Evolutionary conservation across 2,797 vertebrate species (phyloP).

Genomic region (Loris lydekkerianus): DNA sequence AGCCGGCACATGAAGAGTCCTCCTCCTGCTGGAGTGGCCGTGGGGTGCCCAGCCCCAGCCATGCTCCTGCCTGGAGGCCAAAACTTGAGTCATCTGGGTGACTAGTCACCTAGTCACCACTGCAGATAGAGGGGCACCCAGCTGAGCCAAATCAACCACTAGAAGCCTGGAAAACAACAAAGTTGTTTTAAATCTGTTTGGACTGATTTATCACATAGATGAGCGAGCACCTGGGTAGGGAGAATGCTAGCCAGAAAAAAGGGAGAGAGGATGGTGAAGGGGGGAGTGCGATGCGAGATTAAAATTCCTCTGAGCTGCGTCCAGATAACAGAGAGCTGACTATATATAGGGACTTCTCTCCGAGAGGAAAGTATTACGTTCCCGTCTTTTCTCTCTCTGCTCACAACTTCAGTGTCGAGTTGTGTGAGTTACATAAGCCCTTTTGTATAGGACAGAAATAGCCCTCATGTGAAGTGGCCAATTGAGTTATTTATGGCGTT

Average conservation of each 20-base stretch:
- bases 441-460: conserved; percentile 75
- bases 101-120: fast-evolving
- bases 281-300: background rate
- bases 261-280: fast-evolving
- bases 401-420: background rate
- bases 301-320: background rate
- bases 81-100: background rate
- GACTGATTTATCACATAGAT: background rate
- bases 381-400: background rate
- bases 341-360: background rate
- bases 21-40: too few relatives aligned
- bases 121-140: fast-evolving
- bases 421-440: conserved; percentile 68
- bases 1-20: background rate
- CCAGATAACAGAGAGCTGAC: background rate
- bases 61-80: background rate
- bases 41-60: too few relatives aligned
- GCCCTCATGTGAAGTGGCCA: conserved; percentile 62
- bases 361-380: background rate
- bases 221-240: background rate
- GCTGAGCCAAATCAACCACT: fast-evolving
- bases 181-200: background rate
- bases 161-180: fast-evolving
- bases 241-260: background rate
- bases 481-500: conserved; percentile 77